Evolutionary conservation across 2,797 vertebrate species (phyloP).

Genomic region (Ciconia nigra): DNA sequence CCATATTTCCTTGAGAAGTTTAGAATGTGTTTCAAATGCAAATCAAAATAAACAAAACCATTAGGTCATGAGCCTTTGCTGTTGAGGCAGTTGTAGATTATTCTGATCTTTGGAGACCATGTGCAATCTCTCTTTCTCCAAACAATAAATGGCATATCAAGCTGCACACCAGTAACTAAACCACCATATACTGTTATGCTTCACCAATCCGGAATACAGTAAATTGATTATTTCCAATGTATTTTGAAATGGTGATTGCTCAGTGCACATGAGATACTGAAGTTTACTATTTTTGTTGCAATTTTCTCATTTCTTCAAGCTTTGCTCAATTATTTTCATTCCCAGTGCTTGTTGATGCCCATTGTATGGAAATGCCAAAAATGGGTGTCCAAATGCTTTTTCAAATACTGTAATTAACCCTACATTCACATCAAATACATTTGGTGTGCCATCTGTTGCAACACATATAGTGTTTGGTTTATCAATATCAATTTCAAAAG

Average conservation of each 20-base stretch:
- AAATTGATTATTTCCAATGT: neutral
- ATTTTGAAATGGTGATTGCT: neutral
- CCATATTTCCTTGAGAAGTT: neutral
- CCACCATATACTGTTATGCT: neutral
- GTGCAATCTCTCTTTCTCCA: neutral
- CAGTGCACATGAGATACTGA: neutral
- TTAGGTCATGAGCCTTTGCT: neutral
- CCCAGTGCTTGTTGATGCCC: neutral
- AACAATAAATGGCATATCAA: neutral
- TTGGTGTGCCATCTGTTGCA: neutral
- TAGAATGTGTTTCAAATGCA: neutral
- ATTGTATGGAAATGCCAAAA: neutral
- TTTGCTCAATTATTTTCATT: neutral
- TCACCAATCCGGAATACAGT: neutral
- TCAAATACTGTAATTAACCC: neutral
- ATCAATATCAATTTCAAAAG: neutral
- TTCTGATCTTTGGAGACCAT: neutral
- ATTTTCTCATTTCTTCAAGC: constrained; percentile 1
- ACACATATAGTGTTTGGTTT: neutral
- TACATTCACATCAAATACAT: neutral
- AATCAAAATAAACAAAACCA: neutral
- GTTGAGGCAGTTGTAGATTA: neutral
- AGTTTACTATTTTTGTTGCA: neutral
- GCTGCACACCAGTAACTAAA: neutral
- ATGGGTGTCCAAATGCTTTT: constrained; percentile 13